phyloP scores from a whole-genome alignment of 2,113 vertebrate genomes.

The Setophaga kirtlandii region DNA sequence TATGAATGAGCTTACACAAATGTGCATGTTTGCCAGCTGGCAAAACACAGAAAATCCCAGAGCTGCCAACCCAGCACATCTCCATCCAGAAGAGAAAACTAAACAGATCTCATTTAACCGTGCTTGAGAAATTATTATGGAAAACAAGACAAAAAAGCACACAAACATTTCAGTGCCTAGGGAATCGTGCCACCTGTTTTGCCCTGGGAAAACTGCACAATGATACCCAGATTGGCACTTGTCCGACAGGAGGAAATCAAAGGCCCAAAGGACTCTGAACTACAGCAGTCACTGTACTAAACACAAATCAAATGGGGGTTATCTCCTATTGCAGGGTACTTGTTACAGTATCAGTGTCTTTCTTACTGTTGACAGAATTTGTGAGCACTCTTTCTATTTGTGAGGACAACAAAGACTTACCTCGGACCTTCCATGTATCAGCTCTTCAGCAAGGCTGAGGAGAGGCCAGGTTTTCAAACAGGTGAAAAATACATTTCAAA shows the following conservation, averaged over 20 bases:
- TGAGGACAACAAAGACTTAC: neutral
- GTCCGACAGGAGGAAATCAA: conserved; percentile 1
- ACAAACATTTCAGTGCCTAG: conserved; percentile 31
- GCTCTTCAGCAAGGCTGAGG: neutral
- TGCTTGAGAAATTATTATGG: conserved; percentile 31
- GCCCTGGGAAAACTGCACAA: neutral
- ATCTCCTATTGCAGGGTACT: neutral
- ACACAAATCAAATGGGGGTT: neutral
- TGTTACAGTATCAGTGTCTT: neutral
- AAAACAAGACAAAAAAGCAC: conserved; percentile 36
- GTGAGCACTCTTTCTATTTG: neutral
- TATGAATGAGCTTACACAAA: conserved; percentile 68
- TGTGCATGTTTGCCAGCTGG: conserved; percentile 51
- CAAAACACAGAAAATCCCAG: conserved; percentile 57
- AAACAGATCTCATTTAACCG: conserved; percentile 27
- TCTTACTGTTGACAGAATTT: neutral
- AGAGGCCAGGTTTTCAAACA: neutral
- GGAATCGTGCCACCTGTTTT: conserved; percentile 2
- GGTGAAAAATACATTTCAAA: neutral
- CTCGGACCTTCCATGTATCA: accelerated
- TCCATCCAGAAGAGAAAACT: conserved; percentile 45
- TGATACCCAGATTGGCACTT: neutral
- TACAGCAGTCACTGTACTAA: neutral
- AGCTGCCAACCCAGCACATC: conserved; percentile 62
- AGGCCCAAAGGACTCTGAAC: neutral